A percentile compares a stretch with the other conserved stretches of the same genome.
Conservation (phyloP, 2,113 vertebrate species). For the Amphiprion percula region DNA sequence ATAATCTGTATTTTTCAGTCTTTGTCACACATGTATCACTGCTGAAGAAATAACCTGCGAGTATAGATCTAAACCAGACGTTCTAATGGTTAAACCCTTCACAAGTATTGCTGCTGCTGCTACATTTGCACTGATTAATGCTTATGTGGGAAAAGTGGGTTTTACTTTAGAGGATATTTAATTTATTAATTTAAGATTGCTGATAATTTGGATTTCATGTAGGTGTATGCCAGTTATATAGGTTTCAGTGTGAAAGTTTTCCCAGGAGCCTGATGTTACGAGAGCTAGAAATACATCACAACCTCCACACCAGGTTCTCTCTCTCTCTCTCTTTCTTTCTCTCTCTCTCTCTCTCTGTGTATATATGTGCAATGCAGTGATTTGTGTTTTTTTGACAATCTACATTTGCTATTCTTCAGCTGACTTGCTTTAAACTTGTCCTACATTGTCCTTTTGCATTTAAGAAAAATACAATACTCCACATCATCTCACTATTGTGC, state of each 20-base stretch:
- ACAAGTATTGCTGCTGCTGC: too few species aligned
- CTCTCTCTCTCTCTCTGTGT: not conserved
- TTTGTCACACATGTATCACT: not conserved
- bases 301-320: not conserved
- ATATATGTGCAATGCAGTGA: not conserved
- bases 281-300: not conserved
- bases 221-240: not conserved
- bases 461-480: not conserved
- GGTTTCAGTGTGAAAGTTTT: not conserved
- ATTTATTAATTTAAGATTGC: too few species aligned
- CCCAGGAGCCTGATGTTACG: not conserved
- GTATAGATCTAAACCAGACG: too few species aligned
- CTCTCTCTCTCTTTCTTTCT: not conserved
- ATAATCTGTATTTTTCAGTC: not conserved
- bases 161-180: too few species aligned
- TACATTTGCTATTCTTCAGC: not conserved
- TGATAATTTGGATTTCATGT: not conserved
- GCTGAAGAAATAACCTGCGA: slow-evolving; percentile 1
- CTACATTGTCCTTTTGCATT: too few species aligned
- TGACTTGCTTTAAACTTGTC: too few species aligned
- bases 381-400: not conserved
- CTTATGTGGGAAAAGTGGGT: too few species aligned
- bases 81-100: too few species aligned
- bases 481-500: too few species aligned
- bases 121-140: slow-evolving; percentile 14